A percentile compares a stretch with the other conserved stretches of the same genome.
Conservation (phyloP, 2,113 vertebrate genomes). For the Oenanthe oenanthe region DNA sequence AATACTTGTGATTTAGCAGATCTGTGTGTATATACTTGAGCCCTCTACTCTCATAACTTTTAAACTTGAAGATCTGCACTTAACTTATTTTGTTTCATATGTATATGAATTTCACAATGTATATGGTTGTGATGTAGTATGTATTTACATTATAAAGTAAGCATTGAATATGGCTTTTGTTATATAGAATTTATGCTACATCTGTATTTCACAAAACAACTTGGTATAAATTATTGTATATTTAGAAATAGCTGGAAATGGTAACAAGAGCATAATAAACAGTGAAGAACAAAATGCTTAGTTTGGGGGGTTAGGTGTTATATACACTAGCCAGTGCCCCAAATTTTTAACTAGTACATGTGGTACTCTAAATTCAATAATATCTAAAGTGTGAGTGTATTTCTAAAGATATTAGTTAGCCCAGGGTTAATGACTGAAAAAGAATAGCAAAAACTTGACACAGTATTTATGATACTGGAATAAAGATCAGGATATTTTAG, state of each 20-base stretch:
- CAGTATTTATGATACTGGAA: neutral
- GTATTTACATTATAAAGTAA: neutral
- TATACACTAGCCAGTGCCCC: neutral
- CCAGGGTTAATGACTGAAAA: neutral
- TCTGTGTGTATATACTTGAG: neutral
- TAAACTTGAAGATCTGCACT: neutral
- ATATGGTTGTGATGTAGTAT: neutral
- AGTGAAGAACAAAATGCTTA: neutral
- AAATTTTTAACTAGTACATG: neutral
- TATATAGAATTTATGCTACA: neutral
- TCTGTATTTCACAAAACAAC: neutral
- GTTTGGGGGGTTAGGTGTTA: neutral
- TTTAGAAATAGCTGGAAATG: slow-evolving; percentile 12
- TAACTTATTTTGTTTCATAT: neutral
- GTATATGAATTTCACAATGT: neutral
- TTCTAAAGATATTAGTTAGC: neutral
- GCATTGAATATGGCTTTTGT: neutral
- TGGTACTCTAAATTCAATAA: neutral
- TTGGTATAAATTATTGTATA: neutral
- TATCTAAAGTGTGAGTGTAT: neutral
- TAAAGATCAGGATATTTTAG: neutral
- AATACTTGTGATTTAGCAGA: slow-evolving; percentile 23
- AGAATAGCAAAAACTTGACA: neutral
- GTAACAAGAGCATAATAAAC: neutral
- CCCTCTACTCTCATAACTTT: neutral